Evolutionary conservation across 1,140 invertebrate genomes (phyloP).

Genomic region (Nymphalis io): DNA sequence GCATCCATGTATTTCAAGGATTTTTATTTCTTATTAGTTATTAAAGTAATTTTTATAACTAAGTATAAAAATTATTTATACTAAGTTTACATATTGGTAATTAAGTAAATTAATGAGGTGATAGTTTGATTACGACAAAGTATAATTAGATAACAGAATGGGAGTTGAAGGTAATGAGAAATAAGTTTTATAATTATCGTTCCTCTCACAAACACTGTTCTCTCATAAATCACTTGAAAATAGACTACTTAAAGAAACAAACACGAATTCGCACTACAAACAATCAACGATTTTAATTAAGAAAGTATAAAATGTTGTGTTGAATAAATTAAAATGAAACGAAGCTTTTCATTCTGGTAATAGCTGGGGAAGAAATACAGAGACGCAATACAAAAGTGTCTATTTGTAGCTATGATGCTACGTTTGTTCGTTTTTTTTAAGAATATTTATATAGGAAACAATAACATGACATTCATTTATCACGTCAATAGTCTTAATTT

Average conservation of each 20-base stretch:
- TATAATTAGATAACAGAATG: background rate
- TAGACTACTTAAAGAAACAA: constrained; percentile 17
- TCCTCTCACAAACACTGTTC: background rate
- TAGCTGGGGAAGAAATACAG: constrained; percentile 13
- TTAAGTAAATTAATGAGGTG: background rate
- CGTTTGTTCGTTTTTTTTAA: background rate
- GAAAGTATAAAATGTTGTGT: constrained; percentile 21
- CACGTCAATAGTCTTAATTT: too few species aligned
- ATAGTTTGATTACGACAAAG: background rate
- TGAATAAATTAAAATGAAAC: constrained; percentile 26
- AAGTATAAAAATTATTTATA: too few species aligned
- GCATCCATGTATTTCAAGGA: too few species aligned
- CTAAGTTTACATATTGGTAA: too few species aligned
- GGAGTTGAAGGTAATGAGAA: background rate
- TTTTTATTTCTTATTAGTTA: too few species aligned
- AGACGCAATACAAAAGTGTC: constrained; percentile 7
- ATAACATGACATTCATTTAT: too few species aligned
- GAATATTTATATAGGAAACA: too few species aligned
- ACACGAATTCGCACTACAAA: constrained; percentile 19
- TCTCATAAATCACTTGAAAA: constrained; percentile 11
- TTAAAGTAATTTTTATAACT: too few species aligned
- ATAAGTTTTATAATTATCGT: constrained; percentile 2
- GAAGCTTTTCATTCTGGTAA: constrained; percentile 22
- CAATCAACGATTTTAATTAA: constrained; percentile 21
- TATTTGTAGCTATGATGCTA: background rate